phyloP scores from a whole-genome alignment of 2,797 vertebrate genomes.

The Lindbergichthys nudifrons region DNA sequence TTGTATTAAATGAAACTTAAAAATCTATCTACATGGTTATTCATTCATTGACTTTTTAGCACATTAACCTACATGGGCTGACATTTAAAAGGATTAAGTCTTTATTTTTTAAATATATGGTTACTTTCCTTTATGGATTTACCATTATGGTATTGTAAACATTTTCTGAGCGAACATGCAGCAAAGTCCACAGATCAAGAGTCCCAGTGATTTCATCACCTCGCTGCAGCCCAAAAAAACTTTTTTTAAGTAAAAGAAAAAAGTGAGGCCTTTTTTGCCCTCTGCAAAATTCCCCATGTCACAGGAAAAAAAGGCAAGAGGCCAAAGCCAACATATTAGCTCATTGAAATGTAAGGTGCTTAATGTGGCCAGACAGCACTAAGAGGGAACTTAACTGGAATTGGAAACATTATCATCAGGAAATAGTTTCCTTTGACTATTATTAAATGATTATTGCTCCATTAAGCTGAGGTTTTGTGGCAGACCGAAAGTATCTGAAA shows the following conservation, averaged over 20 bases:
- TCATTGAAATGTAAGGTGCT: constrained; percentile 55
- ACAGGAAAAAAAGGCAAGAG: constrained; percentile 33
- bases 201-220: constrained; percentile 33
- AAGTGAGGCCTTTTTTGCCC: constrained; percentile 12
- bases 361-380: constrained; percentile 40
- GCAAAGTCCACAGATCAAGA: constrained; percentile 17
- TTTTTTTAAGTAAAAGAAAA: background rate
- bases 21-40: background rate
- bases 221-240: background rate
- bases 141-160: background rate
- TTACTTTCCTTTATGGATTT: background rate
- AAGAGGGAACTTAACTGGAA: constrained; percentile 14
- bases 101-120: constrained; percentile 1
- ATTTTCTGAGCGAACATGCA: background rate
- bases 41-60: background rate
- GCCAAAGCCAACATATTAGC: constrained; percentile 68
- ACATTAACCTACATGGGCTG: background rate
- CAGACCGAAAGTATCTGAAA: constrained; percentile 22
- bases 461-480: constrained; percentile 32
- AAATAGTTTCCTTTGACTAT: constrained; percentile 37
- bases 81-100: constrained; percentile 1
- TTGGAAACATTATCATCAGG: constrained; percentile 41
- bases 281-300: constrained; percentile 50
- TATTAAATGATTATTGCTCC: constrained; percentile 28
- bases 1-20: background rate